Conservation (phyloP, 2,888 invertebrate genomes). For the Subacronicta megacephala region DNA sequence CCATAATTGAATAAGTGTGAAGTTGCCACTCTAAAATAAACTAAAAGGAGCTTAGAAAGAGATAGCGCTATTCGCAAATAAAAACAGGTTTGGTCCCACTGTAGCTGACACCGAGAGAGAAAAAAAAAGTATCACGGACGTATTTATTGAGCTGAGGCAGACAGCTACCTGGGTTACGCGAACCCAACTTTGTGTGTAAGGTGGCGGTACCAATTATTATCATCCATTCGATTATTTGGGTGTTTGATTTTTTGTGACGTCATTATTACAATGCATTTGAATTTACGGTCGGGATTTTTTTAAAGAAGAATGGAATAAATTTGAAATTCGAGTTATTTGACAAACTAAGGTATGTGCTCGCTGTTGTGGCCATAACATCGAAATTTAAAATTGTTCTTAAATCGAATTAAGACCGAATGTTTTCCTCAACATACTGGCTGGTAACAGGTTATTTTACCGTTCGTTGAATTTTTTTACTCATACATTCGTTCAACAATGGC, state of each 20-base stretch:
- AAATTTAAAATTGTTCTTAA: conserved; percentile 1
- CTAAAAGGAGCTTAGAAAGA: conserved; percentile 57
- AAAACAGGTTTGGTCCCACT: conserved; percentile 67
- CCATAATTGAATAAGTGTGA: conserved; percentile 55
- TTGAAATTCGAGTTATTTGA: not conserved
- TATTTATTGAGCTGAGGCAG: conserved; percentile 56
- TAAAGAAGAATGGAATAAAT: not conserved
- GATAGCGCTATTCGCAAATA: conserved; percentile 60
- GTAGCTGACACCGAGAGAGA: conserved; percentile 50
- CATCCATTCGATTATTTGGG: conserved; percentile 26
- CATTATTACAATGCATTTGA: not conserved
- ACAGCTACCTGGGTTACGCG: conserved; percentile 76
- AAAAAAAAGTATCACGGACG: conserved; percentile 51
- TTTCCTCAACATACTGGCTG: conserved; percentile 21
- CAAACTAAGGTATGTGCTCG: not conserved
- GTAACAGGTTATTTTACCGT: conserved; percentile 46
- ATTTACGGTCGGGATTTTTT: not conserved
- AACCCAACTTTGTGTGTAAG: conserved; percentile 45
- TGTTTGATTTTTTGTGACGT: conserved; percentile 13
- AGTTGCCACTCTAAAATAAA: conserved; percentile 47
- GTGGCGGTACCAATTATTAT: conserved; percentile 53
- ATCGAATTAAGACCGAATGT: conserved; percentile 6
- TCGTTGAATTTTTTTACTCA: conserved; percentile 35
- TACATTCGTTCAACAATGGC: conserved; percentile 38
- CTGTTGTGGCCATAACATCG: not conserved